phyloP scores from a whole-genome alignment of 2,113 vertebrate genomes.

The Hoplias malabaricus region DNA sequence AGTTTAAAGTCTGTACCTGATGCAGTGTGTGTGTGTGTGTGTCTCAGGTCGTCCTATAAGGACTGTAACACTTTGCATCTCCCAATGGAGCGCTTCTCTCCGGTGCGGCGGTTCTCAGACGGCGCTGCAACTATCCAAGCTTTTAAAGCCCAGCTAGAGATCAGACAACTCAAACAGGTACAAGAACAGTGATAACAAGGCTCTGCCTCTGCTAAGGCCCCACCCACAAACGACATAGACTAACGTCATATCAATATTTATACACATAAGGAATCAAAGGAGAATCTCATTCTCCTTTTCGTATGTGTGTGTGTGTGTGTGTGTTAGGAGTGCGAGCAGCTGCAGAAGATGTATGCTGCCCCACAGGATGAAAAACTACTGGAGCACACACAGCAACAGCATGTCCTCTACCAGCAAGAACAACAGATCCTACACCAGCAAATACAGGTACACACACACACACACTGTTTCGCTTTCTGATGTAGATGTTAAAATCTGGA shows the following conservation, averaged over 20 bases:
- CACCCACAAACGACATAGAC: not conserved
- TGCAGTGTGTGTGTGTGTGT: slow-evolving; percentile 30
- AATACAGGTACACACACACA: slow-evolving; percentile 74
- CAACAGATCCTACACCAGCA: slow-evolving; percentile 88
- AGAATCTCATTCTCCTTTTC: too few relatives aligned
- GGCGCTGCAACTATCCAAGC: slow-evolving; percentile 96
- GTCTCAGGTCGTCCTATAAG: slow-evolving; percentile 91
- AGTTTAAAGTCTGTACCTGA: not conserved
- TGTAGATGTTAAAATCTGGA: not conserved
- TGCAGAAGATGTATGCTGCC: slow-evolving; percentile 94
- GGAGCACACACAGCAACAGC: slow-evolving; percentile 98
- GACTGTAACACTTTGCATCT: slow-evolving; percentile 98
- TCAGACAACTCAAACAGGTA: slow-evolving; percentile 97
- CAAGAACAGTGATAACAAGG: too few relatives aligned
- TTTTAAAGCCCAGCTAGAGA: slow-evolving; percentile 97
- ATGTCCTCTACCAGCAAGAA: slow-evolving; percentile 95
- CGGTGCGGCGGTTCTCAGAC: slow-evolving; percentile 94
- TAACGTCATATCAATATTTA: too few relatives aligned
- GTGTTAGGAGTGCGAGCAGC: slow-evolving; percentile 92
- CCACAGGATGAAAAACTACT: slow-evolving; percentile 87
- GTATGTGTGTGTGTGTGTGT: slow-evolving; percentile 17
- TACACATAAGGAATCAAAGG: too few relatives aligned
- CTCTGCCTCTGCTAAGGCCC: too few relatives aligned
- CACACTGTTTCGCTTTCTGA: not conserved
- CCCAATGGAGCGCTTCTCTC: slow-evolving; percentile 97